Percentiles rank a stretch among this genome's conserved stretches.
Conservation (phyloP, 2,113 vertebrate species). For the Forbesichthys agassizii region DNA sequence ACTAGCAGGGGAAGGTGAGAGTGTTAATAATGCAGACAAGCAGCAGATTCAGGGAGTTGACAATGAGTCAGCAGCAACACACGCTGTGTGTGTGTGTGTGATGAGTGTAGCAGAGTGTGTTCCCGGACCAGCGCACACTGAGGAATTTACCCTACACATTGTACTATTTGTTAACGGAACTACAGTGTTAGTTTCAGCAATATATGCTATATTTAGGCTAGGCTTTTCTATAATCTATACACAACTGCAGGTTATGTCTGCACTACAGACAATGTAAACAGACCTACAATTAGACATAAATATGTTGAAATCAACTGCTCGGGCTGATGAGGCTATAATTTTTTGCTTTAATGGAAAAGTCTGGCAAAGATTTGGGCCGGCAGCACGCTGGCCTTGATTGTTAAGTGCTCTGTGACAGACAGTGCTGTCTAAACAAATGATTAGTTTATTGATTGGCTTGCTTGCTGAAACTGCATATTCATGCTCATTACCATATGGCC, state of each 20-base stretch:
- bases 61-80: constrained; percentile 77
- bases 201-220: too few relatives aligned
- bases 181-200: neutral
- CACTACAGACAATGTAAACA: too few relatives aligned
- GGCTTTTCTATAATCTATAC: too few relatives aligned
- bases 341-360: constrained; percentile 1
- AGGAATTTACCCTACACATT: neutral
- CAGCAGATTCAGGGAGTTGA: constrained; percentile 70
- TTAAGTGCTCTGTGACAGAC: constrained; percentile 19
- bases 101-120: constrained; percentile 34
- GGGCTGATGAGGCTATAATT: neutral
- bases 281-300: neutral
- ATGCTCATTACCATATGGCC: constrained; percentile 38
- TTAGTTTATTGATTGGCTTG: constrained; percentile 42
- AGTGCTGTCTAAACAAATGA: constrained; percentile 23
- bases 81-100: neutral
- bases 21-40: constrained; percentile 71
- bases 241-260: too few relatives aligned
- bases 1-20: constrained; percentile 63
- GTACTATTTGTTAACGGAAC: neutral
- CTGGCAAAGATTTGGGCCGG: constrained; percentile 4
- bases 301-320: neutral
- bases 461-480: constrained; percentile 48
- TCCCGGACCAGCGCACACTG: constrained; percentile 21
- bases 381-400: constrained; percentile 18